These are phyloP conservation scores for Sylvilagus floridanus DNA, from an alignment of 2,797 vertebrate species.

Conservation along the genomic window DNA sequence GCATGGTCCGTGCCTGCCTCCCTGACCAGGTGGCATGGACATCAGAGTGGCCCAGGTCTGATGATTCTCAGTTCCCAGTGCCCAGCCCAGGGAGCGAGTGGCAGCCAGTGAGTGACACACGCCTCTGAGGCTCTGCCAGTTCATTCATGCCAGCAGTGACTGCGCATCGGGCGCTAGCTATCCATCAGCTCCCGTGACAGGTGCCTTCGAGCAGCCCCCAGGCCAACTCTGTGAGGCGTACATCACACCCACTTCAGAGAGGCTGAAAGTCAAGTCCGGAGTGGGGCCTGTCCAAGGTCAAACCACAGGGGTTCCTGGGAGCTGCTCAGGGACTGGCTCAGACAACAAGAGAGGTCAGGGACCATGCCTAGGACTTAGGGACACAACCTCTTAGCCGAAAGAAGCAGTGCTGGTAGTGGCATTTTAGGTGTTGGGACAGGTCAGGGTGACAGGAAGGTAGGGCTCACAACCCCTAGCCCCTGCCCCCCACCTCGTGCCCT, in stretches of 20 bases:
- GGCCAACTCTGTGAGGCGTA: background rate
- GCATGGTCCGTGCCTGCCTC: background rate
- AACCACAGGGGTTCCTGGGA: background rate
- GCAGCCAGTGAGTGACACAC: background rate
- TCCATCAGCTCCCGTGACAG: background rate
- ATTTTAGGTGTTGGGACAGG: background rate
- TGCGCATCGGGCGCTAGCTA: background rate
- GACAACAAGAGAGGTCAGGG: background rate
- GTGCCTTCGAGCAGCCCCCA: background rate
- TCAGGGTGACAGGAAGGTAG: background rate
- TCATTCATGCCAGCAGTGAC: background rate
- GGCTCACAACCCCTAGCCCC: background rate
- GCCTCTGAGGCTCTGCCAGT: background rate
- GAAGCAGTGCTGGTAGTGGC: background rate
- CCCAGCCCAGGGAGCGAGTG: background rate
- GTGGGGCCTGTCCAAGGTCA: background rate
- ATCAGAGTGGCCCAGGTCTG: background rate
- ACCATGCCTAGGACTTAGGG: background rate
- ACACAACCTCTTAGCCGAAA: background rate
- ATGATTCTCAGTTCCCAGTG: background rate
- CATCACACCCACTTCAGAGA: slow-evolving; percentile 8
- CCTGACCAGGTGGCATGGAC: background rate
- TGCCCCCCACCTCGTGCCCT: background rate
- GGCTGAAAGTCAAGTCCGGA: background rate
- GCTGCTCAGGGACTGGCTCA: background rate